These are phyloP conservation scores for Lophotis ruficrista DNA, from an alignment of 2,113 vertebrate species.

Conservation along the genomic window DNA sequence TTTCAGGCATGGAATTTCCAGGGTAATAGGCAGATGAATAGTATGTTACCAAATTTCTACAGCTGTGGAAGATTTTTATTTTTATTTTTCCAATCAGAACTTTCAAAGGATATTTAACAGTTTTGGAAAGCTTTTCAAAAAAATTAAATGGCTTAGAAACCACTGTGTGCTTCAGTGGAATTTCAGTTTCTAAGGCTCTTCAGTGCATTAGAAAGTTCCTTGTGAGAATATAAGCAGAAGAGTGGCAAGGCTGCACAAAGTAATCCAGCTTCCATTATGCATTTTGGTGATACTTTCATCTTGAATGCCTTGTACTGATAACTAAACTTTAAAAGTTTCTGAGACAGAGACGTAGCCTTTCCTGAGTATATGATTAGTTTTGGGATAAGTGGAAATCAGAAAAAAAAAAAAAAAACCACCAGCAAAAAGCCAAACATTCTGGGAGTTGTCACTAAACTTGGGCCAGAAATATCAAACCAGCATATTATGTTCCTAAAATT, in stretches of 20 bases:
- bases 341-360: not conserved
- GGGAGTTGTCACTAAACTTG: not conserved
- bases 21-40: not conserved
- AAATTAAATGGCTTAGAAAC: not conserved
- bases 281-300: not conserved
- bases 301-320: not conserved
- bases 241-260: not conserved
- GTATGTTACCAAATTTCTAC: not conserved
- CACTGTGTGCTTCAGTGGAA: not conserved
- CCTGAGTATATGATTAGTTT: not conserved
- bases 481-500: not conserved
- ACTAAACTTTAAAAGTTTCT: not conserved
- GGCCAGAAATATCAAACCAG: not conserved
- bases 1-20: not conserved
- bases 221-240: not conserved
- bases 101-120: not conserved
- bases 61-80: not conserved
- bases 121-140: not conserved
- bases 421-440: not conserved
- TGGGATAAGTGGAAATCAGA: not conserved
- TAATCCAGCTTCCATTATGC: not conserved
- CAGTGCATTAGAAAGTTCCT: not conserved
- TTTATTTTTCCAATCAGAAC: not conserved
- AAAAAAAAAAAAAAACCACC: not conserved
- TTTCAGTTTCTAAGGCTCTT: not conserved